Base-by-base conservation (phyloP, 2,113 vertebrate genomes). In the Indicator indicator region DNA sequence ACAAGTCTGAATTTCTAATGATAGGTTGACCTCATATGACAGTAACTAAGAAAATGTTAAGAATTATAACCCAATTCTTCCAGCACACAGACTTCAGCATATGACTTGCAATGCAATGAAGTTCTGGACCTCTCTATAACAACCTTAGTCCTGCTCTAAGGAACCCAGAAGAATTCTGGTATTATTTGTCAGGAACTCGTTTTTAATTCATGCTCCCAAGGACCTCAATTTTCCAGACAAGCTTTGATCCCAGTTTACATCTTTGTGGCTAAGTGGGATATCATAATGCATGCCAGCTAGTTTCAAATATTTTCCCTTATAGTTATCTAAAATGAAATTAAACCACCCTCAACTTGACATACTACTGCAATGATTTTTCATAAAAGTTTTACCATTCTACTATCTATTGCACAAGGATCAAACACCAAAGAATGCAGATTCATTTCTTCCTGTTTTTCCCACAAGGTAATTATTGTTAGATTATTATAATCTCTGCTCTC, bases 281-380 rank as follows among this genome's bases (percentile, higher is more conserved):
- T 63, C 54, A 72, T 83, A 88, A 86, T 55, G 33, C 44, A 36
- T 84, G 32, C 72, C 33, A 90, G 28, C 48, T 58, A 81, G 12
- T 69, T 95, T 90, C 65, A 92, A 78, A 55, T 89, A 90, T 87
- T 79, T 81, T 67, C 42, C 12, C 55, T 79, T 79, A 74, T 9
- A 75, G 44, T 92, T 91, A 80, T 70, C 60, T 80, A 33, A 71
- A 83, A 46, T 54, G 46, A 87, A 92, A 89, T 75, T 59, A 91
- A 54, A 88, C 76, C 60, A 30, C 16, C 56, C 20, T 8, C 16
- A 71, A 28, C 56, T 87, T 67, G 78, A 69, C 54, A 76, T 26
- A n/a, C n/a, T 44, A 65, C 15, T 60, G 18, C 42, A 68, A 23
- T n/a, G 32, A 16, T 74, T 38, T 64, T 96, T 71, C 38, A 36